Evolutionary conservation across 2,888 invertebrate species (phyloP), one percentile per base, ranked within the genome.

Genomic region (Alviniconcha strummeri): DNA sequence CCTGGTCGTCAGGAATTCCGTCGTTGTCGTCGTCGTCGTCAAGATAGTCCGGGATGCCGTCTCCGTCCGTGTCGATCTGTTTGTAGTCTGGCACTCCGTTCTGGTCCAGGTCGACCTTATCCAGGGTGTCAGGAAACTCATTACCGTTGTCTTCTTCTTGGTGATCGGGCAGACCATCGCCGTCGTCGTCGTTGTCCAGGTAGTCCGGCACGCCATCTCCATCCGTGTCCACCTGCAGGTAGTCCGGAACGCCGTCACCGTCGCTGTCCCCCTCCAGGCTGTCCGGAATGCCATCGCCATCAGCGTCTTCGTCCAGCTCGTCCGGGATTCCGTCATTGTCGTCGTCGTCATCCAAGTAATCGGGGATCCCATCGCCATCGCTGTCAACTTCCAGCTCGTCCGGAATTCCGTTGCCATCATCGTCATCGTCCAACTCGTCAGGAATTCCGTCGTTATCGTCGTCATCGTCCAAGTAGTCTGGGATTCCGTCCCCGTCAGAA

Each of bases 141-240:
- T 92, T 89, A 75, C 88, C 89, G 80, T 92, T 90, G 83, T 90
- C 90, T 55, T 90, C 89, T 2, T 86, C 78, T 5, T 69, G 9
- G 69, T 87, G 80, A 84, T 89, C 89, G 2, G 89, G 89, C 19
- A 89, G 88, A 8, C 81, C 85, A 83, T 89, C 88, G 78, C 87
- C 86, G 79, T 90, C 89, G 69, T 88, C 85, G 72, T 89, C 89
- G 11, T 90, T 87, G 69, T 91, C 91, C 8, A 87, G 77, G 19
- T 89, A 83, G 84, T 92, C 91, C n/a, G 91, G 92, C 71, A 92
- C 90, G 4, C 92, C 92, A 88, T 93, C 92, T 57, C 88, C 89
- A 82, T 91, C 87, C 87, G 83, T 83, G 82, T 92, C 92, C 5
- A 89, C 88, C 55, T 89, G 87, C 57, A 80, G 13, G 6, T 87